Evolutionary conservation across 2,888 invertebrate species (phyloP).

Genomic region (Caenorhabditis sulstoni): DNA sequence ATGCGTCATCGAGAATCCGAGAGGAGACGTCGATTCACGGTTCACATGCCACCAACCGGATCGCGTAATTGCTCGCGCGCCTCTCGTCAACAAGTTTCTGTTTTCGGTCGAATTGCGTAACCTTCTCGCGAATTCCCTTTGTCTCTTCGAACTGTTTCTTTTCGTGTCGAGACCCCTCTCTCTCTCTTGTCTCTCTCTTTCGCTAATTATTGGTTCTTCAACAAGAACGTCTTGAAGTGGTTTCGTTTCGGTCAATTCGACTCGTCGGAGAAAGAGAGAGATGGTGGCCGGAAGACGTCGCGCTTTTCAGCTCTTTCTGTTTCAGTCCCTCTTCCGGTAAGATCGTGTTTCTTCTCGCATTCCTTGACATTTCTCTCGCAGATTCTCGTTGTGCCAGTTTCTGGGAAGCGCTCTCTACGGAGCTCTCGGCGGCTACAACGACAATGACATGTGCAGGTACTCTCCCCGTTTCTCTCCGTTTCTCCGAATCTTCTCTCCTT

Average conservation of each 20-base stretch:
- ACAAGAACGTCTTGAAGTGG: no score
- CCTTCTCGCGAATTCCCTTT: neutral
- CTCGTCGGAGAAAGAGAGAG: no score
- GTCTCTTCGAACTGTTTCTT: no score
- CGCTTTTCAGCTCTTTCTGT: neutral
- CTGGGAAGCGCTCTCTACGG: slow-evolving; percentile 75
- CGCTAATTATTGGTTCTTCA: no score
- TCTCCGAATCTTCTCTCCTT: neutral
- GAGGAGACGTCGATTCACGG: no score
- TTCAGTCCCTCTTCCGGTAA: neutral
- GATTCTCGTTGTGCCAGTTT: slow-evolving; percentile 55
- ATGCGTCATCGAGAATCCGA: slow-evolving; percentile 2
- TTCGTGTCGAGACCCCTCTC: no score
- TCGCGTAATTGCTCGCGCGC: neutral
- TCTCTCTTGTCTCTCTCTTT: no score
- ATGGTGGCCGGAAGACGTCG: neutral
- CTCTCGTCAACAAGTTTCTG: neutral
- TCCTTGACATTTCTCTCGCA: neutral
- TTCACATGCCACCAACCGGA: neutral
- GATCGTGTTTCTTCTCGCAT: neutral
- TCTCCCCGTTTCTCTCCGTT: no score
- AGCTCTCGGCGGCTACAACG: slow-evolving; percentile 77
- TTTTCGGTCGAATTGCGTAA: neutral
- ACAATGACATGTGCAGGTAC: slow-evolving; percentile 78
- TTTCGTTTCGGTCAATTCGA: neutral